Evolutionary conservation across 2,888 invertebrate genomes (phyloP), one percentile per base, ranked within the genome.

Genomic region (Cinara cedri): DNA sequence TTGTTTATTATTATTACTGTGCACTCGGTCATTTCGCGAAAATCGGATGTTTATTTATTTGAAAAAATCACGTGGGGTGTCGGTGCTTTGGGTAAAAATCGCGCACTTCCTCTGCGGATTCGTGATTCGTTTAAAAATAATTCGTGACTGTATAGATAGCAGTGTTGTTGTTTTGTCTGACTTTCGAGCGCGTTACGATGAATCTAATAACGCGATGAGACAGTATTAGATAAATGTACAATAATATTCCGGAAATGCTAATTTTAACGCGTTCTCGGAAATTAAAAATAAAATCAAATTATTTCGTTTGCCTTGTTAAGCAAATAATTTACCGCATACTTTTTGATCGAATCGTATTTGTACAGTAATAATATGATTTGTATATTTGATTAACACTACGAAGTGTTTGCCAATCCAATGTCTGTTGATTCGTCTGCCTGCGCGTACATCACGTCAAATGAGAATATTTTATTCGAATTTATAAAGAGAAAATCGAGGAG

Each of bases 71-170:
- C 71, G 71, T 44, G 71, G 55, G 71, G 71, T 54, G 21, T 19
- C 6, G 42, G 19, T 46, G 34, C 34, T 34, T 34, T 34, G 6
- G 44, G 44, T 9, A 44, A 63, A 42, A 63, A n/a, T n/a, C n/a
- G 11, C 19, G 42, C n/a, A 60, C 60, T 26, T 26, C 34, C 21
- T 46, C 19, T 54, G 19, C 34, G 19, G 19, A 54, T 71, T 54
- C 42, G 54, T 54, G 21, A 44, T 71, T 42, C 55, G 44, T 55
- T 71, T 71, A 71, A 71, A 71, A 71, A 71, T 71, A 71, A 71
- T 14, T 42, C 10, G 55, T 71, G 42, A 34, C 34, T 34, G 19
- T 54, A 51, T 3, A 34, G n/a, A 34, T 16, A 21, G 42, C 21
- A n/a, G 54, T 55, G 55, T 71, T 55, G 70, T 71, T 71, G 54